Evolutionary conservation across 2,113 vertebrate genomes (phyloP).

Genomic region (Macheiramphus alcinus): DNA sequence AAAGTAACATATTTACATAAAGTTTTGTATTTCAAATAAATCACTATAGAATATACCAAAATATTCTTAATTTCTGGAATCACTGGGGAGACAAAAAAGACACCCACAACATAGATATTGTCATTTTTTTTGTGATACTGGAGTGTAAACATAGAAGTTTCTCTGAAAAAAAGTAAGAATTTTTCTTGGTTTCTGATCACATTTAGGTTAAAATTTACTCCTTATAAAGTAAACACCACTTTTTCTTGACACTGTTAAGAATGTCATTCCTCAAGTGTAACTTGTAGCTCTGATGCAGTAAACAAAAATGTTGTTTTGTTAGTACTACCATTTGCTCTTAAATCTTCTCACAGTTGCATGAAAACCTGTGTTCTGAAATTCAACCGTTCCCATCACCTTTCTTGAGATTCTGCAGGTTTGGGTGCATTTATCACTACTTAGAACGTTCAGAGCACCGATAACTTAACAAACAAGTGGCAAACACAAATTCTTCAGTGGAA

Average conservation of each 20-base stretch:
- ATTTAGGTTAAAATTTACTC: constrained; percentile 31
- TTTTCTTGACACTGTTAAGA: constrained; percentile 36
- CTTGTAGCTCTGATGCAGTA: constrained; percentile 44
- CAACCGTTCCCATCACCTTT: neutral
- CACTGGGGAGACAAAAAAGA: neutral
- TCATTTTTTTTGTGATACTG: neutral
- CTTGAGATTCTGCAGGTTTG: neutral
- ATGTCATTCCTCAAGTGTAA: constrained; percentile 22
- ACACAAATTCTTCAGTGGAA: neutral
- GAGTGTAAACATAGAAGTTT: neutral
- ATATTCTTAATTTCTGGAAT: neutral
- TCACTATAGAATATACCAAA: neutral
- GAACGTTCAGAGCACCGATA: neutral
- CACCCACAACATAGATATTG: neutral
- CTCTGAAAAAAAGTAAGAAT: neutral
- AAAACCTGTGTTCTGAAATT: constrained; percentile 34
- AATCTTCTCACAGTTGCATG: constrained; percentile 1
- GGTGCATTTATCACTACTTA: neutral
- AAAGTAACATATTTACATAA: neutral
- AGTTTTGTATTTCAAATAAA: neutral
- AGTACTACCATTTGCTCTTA: constrained; percentile 29
- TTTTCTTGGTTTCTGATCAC: neutral
- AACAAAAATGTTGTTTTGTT: constrained; percentile 58
- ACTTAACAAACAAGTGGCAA: neutral
- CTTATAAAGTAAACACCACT: neutral